Conservation (phyloP, 2,113 vertebrate genomes). For the Reinhardtius hippoglossoides region DNA sequence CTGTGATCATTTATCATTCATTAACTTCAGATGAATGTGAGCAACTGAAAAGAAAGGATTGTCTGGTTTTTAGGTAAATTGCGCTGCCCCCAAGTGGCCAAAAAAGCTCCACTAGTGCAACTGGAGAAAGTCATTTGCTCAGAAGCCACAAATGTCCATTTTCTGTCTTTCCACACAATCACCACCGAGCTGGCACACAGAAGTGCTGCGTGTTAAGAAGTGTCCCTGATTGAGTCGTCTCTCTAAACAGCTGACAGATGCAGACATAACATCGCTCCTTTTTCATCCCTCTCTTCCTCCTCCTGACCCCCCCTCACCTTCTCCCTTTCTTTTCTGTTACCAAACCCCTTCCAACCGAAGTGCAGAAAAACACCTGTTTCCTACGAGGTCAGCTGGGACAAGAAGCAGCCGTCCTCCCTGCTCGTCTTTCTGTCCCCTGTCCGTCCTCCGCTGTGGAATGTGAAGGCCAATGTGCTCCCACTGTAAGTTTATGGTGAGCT, state of each 20-base stretch:
- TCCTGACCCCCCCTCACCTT: neutral
- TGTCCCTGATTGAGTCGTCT: neutral
- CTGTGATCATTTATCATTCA: neutral
- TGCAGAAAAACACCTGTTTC: constrained; percentile 43
- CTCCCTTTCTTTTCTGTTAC: neutral
- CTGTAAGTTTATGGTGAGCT: neutral
- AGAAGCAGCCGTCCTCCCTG: constrained; percentile 7
- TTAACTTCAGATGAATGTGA: neutral
- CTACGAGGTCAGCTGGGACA: constrained; percentile 13
- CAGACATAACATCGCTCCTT: neutral
- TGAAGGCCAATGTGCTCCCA: neutral
- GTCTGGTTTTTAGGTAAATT: too few relatives aligned
- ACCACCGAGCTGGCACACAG: too few relatives aligned
- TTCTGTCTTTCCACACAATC: neutral
- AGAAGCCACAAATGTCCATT: neutral
- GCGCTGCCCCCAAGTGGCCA: neutral
- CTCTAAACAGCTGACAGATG: constrained; percentile 7
- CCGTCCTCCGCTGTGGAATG: constrained; percentile 7
- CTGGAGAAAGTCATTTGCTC: neutral
- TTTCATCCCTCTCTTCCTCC: neutral
- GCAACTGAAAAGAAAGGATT: too few relatives aligned
- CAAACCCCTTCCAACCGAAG: constrained; percentile 6
- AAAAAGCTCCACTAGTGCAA: neutral
- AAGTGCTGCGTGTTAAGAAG: neutral
- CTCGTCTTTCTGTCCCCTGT: constrained; percentile 12